Conservation (phyloP, 2,797 vertebrate genomes). For the Xerus rutilus region DNA sequence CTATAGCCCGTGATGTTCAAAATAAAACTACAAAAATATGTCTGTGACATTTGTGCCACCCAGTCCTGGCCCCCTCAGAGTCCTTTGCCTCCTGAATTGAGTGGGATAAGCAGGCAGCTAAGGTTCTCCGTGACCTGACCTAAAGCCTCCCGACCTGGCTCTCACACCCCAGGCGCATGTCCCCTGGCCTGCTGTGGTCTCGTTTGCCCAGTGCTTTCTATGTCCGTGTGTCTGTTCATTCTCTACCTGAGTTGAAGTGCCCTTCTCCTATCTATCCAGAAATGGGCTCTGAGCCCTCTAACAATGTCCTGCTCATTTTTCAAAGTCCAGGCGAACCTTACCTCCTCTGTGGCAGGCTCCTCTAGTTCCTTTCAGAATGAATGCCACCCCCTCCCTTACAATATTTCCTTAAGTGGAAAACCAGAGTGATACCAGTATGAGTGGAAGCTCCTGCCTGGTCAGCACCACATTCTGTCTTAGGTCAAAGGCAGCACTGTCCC, state of each 20-base stretch:
- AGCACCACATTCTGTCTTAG: not conserved
- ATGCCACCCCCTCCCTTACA: not conserved
- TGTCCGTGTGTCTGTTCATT: not conserved
- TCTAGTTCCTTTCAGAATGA: not conserved
- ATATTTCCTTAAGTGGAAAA: slow-evolving; percentile 47
- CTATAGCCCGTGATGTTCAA: not conserved
- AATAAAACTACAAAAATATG: not conserved
- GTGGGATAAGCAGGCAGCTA: not conserved
- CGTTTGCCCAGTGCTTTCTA: not conserved
- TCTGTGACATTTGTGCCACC: not conserved
- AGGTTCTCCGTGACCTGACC: not conserved
- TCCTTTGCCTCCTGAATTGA: not conserved
- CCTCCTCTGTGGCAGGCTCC: not conserved
- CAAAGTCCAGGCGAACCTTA: not conserved
- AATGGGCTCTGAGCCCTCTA: not conserved
- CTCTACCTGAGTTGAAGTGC: not conserved
- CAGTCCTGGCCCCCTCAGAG: not conserved
- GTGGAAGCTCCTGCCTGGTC: not conserved
- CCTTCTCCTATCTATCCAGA: not conserved
- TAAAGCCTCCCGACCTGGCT: not conserved
- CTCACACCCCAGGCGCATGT: not conserved
- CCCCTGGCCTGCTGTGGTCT: not conserved
- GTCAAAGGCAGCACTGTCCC: not conserved
- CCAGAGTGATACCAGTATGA: not conserved
- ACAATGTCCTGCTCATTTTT: not conserved